Evolutionary conservation across 2,888 invertebrate species (phyloP).

Genomic region (Drosophila tanythrix): DNA sequence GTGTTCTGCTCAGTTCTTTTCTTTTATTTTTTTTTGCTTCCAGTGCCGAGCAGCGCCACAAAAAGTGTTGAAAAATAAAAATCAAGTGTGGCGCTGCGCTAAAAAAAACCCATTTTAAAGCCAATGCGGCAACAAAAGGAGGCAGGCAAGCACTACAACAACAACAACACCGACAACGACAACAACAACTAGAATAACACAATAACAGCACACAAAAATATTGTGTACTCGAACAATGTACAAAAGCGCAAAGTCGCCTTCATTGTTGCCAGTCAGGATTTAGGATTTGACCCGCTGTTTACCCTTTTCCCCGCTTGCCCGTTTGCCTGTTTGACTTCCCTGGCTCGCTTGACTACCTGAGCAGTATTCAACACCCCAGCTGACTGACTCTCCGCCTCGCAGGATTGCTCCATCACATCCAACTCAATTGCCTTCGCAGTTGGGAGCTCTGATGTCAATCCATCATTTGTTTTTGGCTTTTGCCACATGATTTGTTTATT

Average conservation of each 20-base stretch:
- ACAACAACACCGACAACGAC: conserved; percentile 20
- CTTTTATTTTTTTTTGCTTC: conserved; percentile 17
- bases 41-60: conserved; percentile 40
- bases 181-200: conserved; percentile 13
- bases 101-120: conserved; percentile 64
- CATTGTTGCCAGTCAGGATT: conserved; percentile 65
- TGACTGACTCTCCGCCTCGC: not conserved
- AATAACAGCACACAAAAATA: conserved; percentile 25
- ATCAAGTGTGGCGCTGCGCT: conserved; percentile 57
- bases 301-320: conserved; percentile 31
- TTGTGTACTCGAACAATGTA: conserved; percentile 50
- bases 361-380: conserved; percentile 20
- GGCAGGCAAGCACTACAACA: not conserved
- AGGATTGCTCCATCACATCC: not conserved
- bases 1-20: conserved; percentile 36
- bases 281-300: conserved; percentile 56
- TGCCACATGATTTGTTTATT: conserved; percentile 53
- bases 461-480: conserved; percentile 72
- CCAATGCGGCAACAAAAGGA: conserved; percentile 75
- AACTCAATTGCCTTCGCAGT: conserved; percentile 5
- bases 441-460: conserved; percentile 51
- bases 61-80: conserved; percentile 73
- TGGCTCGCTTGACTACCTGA: conserved; percentile 36
- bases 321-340: conserved; percentile 45
- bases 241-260: conserved; percentile 33